Evolutionary conservation across 2,113 vertebrate genomes (phyloP).

Genomic region (Corvus cornix): DNA sequence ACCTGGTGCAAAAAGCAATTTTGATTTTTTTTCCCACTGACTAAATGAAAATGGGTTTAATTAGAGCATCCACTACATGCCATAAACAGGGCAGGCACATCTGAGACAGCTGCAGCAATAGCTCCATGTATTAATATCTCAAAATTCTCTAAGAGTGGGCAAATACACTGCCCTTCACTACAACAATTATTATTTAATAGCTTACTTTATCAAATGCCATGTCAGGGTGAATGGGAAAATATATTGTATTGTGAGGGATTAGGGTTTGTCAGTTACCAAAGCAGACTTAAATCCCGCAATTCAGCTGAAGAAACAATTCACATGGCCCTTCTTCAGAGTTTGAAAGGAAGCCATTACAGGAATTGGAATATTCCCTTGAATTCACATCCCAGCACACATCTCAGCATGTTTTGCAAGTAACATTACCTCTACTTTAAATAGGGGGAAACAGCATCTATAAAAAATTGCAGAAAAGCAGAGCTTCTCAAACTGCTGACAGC

Average conservation of each 20-base stretch:
- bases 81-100: background rate
- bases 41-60: conserved; percentile 51
- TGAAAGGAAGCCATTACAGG: background rate
- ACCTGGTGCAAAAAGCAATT: conserved; percentile 25
- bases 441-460: background rate
- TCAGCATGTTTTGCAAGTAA: background rate
- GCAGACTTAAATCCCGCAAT: background rate
- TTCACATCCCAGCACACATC: background rate
- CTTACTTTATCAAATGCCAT: conserved; percentile 12
- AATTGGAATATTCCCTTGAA: background rate
- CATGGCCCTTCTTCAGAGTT: background rate
- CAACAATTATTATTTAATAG: conserved; percentile 41
- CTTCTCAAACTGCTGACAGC: background rate
- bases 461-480: background rate
- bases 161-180: conserved; percentile 20
- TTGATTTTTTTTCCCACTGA: background rate
- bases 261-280: background rate
- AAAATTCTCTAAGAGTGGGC: conserved; percentile 17
- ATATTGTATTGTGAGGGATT: background rate
- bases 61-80: conserved; percentile 12
- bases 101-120: background rate
- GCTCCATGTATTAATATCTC: conserved; percentile 14
- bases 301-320: background rate
- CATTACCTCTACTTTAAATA: background rate
- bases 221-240: background rate